Evolutionary conservation across 2,113 vertebrate species (phyloP), one percentile per base, ranked within the genome.

Genomic region (Sminthopsis crassicaudata): DNA sequence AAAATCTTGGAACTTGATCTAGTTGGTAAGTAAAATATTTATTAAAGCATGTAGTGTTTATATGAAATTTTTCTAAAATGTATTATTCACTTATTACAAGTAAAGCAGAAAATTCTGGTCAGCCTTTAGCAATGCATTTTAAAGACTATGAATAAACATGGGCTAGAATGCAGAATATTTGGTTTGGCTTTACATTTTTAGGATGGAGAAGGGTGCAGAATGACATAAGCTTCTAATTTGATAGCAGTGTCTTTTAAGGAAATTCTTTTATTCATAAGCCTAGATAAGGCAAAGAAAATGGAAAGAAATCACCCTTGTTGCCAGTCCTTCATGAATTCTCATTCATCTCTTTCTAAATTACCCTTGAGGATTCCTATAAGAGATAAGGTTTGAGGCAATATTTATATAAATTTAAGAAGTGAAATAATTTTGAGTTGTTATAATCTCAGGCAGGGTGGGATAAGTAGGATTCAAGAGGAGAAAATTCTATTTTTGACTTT

Each of bases 1-100:
- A 98, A 98, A 19, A 98, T 98, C 90, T 90, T 99, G 98, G 99
- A 99, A 94, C 98, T 99, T 94, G 99, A 99, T 98, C 97, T 99
- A 88, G 98, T 99, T 2, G 99, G 99, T 99, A 98, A 99, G 99
- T 97, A 95, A 55, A 89, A 36, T 51, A 8, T 42, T 25, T 91
- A n/a, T n/a, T n/a, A n/a, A n/a, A 52, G 1, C 19, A 46, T 53
- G 23, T 12, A 0, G n/a, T 88, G 0, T 30, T 95, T 1, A 42
- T 67, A 54, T 89, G 19, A 46, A 19, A 46, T 92, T 92, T 46
- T 30, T 12, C 0, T 91, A 92, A 26, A 53, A 0, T 46, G 91
- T 92, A 14, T 46, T 92, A 93, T 48, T 94, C 91, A 76, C 22
- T 19, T 84, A 8, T 84, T 52, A 51, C 46, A 90, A 53, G 52